These are phyloP conservation scores for Lateolabrax maculatus DNA, from an alignment of 2,797 vertebrate species.

Conservation along the genomic window DNA sequence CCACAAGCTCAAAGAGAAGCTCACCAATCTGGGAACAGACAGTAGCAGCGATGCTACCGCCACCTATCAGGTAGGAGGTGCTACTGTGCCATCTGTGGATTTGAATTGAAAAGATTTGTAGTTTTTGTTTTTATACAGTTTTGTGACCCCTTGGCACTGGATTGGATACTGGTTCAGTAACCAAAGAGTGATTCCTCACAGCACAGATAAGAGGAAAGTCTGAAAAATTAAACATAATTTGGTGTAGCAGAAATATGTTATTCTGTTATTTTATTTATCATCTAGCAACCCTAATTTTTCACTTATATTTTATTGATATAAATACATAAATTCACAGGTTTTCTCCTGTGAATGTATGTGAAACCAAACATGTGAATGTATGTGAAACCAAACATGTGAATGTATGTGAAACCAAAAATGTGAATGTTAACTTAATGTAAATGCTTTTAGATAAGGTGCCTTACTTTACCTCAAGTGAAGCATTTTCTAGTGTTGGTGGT, in stretches of 20 bases:
- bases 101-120: neutral
- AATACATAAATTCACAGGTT: neutral
- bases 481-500: no score
- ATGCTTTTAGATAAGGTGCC: neutral
- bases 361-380: neutral
- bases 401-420: neutral
- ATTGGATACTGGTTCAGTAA: no score
- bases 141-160: neutral
- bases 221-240: neutral
- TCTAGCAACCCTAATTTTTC: neutral
- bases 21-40: conserved; percentile 89
- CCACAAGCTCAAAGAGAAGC: conserved; percentile 93
- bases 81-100: neutral
- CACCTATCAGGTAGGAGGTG: conserved; percentile 93
- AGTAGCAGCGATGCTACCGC: conserved; percentile 87
- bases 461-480: neutral
- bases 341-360: neutral
- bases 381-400: neutral
- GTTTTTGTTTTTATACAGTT: neutral
- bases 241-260: neutral
- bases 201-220: neutral
- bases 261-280: neutral
- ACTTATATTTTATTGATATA: neutral
- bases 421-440: neutral
- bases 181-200: no score